A percentile compares a stretch with the other conserved stretches of the same genome.
Conservation (phyloP, 1,140 invertebrate species). For the Magallana ariakensis region DNA sequence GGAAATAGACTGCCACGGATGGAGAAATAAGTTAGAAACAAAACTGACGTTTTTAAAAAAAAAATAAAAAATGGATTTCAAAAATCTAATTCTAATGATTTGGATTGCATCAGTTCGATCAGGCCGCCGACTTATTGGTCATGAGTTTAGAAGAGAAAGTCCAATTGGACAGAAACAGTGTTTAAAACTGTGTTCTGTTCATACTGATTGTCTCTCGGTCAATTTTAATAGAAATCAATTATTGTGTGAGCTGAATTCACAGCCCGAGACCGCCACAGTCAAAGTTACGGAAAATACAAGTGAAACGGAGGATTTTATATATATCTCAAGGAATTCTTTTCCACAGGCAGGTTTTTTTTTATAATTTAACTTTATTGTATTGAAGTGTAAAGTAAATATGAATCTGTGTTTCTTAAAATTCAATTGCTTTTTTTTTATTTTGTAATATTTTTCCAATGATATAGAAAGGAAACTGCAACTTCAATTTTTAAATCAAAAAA, state of each 20-base stretch:
- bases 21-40: too few species aligned
- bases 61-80: background rate
- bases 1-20: too few species aligned
- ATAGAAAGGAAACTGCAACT: too few species aligned
- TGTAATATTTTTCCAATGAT: too few species aligned
- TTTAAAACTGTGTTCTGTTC: background rate
- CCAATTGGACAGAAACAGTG: background rate
- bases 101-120: background rate
- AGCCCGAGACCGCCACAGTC: background rate
- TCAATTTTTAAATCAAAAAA: too few species aligned
- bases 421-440: too few species aligned
- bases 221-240: constrained; percentile 1
- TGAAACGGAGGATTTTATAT: background rate
- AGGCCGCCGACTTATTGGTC: background rate
- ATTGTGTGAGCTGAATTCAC: background rate
- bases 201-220: background rate
- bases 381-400: too few species aligned
- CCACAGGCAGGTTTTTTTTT: background rate
- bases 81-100: background rate
- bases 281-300: background rate
- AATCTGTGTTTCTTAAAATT: too few species aligned
- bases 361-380: too few species aligned
- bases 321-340: background rate
- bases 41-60: background rate
- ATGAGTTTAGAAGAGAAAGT: background rate